A percentile compares a stretch with the other conserved stretches of the same genome.
phyloP scores from a whole-genome alignment of 2,888 invertebrate species.

The Drosophila neutralis region DNA sequence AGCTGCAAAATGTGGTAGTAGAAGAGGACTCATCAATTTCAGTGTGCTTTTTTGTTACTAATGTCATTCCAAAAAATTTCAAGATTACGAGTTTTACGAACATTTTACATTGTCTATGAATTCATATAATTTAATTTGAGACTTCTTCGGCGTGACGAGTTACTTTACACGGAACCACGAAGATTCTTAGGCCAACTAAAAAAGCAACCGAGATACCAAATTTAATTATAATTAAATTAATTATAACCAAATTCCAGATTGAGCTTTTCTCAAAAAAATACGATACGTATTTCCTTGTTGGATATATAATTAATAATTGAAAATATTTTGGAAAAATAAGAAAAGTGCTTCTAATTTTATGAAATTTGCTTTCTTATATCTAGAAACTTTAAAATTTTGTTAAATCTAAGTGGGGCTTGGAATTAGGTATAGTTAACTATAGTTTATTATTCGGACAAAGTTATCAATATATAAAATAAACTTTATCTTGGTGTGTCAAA shows the following conservation, averaged over 20 bases:
- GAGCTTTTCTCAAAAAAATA: no score
- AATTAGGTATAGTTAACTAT: not conserved
- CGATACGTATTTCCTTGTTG: not conserved
- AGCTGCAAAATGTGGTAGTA: not conserved
- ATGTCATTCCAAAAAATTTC: not conserved
- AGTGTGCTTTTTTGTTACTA: not conserved
- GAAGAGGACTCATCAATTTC: not conserved
- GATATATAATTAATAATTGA: not conserved
- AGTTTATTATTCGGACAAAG: not conserved
- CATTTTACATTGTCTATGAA: not conserved
- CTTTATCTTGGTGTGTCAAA: not conserved
- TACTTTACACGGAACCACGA: no score
- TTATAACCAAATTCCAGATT: no score
- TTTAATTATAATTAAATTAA: no score
- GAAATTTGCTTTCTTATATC: not conserved
- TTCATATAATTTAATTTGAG: not conserved
- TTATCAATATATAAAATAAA: not conserved
- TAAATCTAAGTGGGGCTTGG: not conserved
- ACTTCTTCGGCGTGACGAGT: not conserved
- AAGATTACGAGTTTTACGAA: not conserved
- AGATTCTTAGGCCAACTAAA: no score
- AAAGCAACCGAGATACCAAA: no score
- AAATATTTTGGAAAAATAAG: not conserved
- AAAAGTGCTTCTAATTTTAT: not conserved
- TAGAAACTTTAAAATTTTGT: not conserved